Evolutionary conservation across 2,888 invertebrate species (phyloP).

Genomic region (Tenthredo scrophulariae): DNA sequence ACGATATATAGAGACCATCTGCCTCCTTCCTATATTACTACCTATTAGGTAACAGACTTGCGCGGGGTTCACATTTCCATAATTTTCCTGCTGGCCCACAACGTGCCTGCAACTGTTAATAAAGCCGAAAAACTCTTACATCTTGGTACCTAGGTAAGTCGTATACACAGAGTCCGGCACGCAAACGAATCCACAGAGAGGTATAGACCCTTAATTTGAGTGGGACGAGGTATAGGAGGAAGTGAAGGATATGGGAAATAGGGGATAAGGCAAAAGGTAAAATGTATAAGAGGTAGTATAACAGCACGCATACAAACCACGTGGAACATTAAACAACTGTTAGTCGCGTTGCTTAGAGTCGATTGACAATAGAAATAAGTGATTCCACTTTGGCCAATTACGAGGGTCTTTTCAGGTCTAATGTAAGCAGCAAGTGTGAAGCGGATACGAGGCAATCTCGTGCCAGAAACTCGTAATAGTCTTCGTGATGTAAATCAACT

Average conservation of each 20-base stretch:
- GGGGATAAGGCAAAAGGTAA: neutral
- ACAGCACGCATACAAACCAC: conserved; percentile 23
- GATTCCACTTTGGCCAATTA: conserved; percentile 46
- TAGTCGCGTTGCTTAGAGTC: conserved; percentile 36
- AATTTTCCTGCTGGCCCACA: conserved; percentile 26
- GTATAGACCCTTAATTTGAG: conserved; percentile 22
- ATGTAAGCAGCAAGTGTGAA: conserved; percentile 49
- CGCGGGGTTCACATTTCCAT: conserved; percentile 19
- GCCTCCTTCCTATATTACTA: conserved; percentile 18
- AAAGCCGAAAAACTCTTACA: conserved; percentile 7
- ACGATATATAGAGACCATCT: conserved; percentile 20
- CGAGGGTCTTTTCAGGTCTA: conserved; percentile 43
- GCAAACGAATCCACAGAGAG: neutral
- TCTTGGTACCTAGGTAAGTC: conserved; percentile 2
- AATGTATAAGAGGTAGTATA: neutral
- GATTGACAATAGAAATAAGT: conserved; percentile 50
- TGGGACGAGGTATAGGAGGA: neutral
- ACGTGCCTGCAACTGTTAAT: conserved; percentile 31
- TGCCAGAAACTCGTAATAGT: conserved; percentile 39
- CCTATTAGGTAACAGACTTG: conserved; percentile 41
- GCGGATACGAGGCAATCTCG: conserved; percentile 41
- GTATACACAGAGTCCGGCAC: neutral
- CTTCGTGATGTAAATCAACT: conserved; percentile 49
- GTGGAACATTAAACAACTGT: conserved; percentile 44
- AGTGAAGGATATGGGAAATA: neutral